Evolutionary conservation across 2,888 invertebrate species (phyloP), one percentile per base, ranked within the genome.

Genomic region (Spatulosminthurus flaviceps): DNA sequence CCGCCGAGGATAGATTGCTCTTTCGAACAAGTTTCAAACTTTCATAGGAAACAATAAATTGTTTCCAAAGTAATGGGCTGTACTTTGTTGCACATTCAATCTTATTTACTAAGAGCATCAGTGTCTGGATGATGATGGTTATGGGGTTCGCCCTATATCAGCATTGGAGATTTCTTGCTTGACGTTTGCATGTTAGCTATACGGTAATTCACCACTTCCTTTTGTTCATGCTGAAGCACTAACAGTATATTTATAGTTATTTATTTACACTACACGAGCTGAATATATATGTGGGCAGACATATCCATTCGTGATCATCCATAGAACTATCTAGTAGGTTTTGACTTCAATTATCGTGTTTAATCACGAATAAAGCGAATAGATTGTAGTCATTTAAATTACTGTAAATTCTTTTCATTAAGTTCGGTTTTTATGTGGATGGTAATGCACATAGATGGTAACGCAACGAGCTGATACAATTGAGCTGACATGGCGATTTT

Each of bases 351-450:
- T 51, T 51, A 64, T 21, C 26, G 26, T 64, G 24, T 64, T 22
- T 41, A 75, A 75, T 75, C 75, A 75, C 66, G 34, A 75, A 60
- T 75, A 66, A 64, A 29, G 64, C 66, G 24, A 64, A 24, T 24
- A 64, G n/a, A 22, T 64, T 64, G 22, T 61, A 75, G 22, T 64
- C 7, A 41, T 19, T 34, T 73, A 21, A 43, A 60, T 73, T 21
- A 73, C 41, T 28, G 19, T 67, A 70, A 70, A 70, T 73, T 73
- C 11, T 26, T 24, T 64, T 22, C 24, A 60, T 74, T 73, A 28
- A 13, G 21, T 22, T 72, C 43, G 22, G 7, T 72, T 72, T 71
- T 71, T 71, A 24, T 28, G 11, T 69, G 28, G 29, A 24, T 66
- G 66, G 66, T 66, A 60, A 66, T 24, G 28, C n/a, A n/a, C n/a